A percentile compares a stretch with the other conserved stretches of the same genome.
These are phyloP conservation scores for Amphibalanus amphitrite DNA, from an alignment of 1,140 invertebrate genomes.

Conservation along the genomic window DNA sequence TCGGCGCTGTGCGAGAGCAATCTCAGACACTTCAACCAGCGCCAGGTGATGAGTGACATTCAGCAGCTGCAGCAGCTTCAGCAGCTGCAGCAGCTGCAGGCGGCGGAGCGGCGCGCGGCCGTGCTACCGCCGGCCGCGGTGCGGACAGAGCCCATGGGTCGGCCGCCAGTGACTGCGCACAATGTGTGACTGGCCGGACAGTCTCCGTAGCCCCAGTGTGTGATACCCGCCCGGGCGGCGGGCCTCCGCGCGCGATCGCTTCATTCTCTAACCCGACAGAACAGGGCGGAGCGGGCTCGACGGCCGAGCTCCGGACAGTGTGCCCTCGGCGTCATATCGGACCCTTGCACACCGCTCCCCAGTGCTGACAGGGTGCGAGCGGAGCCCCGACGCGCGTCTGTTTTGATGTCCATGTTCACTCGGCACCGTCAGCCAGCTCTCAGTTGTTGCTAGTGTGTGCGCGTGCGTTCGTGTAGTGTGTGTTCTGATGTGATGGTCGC, in stretches of 20 bases:
- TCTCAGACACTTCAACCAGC: background rate
- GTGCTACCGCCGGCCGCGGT: constrained; percentile 24
- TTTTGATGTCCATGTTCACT: background rate
- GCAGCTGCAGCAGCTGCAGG: constrained; percentile 32
- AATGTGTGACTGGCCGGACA: background rate
- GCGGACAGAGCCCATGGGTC: background rate
- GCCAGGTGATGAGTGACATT: background rate
- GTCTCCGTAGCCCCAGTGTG: background rate
- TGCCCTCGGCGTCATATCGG: background rate
- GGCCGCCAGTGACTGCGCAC: background rate
- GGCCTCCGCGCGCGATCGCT: background rate
- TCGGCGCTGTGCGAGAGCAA: constrained; percentile 16
- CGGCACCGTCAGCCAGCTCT: background rate
- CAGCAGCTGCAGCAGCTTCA: constrained; percentile 11
- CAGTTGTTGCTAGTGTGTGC: background rate
- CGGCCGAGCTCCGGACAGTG: background rate
- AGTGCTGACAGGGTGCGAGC: background rate
- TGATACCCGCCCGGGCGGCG: background rate
- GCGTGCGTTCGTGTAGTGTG: no score
- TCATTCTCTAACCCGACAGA: background rate
- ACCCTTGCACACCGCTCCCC: background rate
- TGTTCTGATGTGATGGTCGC: no score
- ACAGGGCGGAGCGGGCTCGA: background rate
- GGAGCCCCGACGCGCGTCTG: no score
- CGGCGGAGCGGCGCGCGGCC: constrained; percentile 32